Evolutionary conservation across 2,113 vertebrate genomes (phyloP), one percentile per base, ranked within the genome.

Genomic region (Podarcis muralis): DNA sequence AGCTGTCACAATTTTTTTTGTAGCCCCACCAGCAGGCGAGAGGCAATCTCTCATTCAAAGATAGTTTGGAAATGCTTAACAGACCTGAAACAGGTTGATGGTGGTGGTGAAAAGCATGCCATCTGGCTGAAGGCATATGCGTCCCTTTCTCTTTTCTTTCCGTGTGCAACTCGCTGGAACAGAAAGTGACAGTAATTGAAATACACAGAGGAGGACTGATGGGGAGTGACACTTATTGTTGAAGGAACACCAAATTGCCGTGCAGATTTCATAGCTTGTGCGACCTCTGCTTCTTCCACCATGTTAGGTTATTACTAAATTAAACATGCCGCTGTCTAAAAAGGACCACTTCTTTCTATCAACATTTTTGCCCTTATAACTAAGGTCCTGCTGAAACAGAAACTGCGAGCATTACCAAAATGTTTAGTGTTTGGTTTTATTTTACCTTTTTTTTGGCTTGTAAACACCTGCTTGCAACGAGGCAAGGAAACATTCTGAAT

Each of bases 31-130:
- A 83, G 22, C 72, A 32, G n/a, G 68, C 16, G 62, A 66, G 27
- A 84, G 40, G 40, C 53, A 1, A 35, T n/a, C 8, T 32, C 3
- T 84, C 30, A 76, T 35, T 43, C 90, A 91, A 37, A 40, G 66
- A 4, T 3, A 75, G 81, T 83, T 94, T 86, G 37, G 62, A 95
- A 92, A 57, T 0, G 0, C 90, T 83, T 81, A n/a, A 77, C 81
- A 92, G 89, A 89, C 35, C 72, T 72, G 32, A 93, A 90, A 85
- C 25, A 77, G 87, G 87, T 27, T 43, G 23, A 78, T 88, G 35
- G 68, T 18, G 30, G 5, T 66, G 74, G 81, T 89, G 37, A 78
- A 87, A n/a, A 6, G 15, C 84, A 85, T 57, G 91, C 91, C 90
- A 16, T 79, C n/a, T 35, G 90, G 76, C 43, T 66, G 74, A 92